These are phyloP conservation scores for Sprattus sprattus DNA, from an alignment of 2,113 vertebrate genomes.

Conservation along the genomic window DNA sequence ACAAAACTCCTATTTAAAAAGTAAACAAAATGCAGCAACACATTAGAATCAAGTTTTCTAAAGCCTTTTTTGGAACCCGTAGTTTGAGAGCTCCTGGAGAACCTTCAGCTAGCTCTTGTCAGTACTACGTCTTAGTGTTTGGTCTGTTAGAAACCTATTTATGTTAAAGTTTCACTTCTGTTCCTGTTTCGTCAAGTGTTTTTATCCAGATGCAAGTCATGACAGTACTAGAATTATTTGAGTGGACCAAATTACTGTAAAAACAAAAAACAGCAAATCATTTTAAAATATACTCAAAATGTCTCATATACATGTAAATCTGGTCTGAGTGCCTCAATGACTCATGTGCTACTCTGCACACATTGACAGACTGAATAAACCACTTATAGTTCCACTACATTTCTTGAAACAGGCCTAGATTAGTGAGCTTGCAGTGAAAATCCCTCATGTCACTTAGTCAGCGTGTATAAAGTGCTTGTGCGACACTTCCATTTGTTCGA, in stretches of 20 bases:
- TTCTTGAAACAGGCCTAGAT: background rate
- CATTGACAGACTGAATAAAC: background rate
- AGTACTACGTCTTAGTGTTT: conserved; percentile 55
- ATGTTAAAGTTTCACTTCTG: background rate
- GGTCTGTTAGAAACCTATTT: conserved; percentile 9
- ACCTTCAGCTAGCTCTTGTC: conserved; percentile 47
- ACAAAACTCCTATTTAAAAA: conserved; percentile 47
- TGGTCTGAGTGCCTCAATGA: too few species aligned
- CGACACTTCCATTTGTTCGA: conserved; percentile 64
- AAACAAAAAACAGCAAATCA: background rate
- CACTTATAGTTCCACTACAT: background rate
- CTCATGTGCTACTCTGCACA: too few species aligned
- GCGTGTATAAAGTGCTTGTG: conserved; percentile 73
- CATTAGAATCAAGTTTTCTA: conserved; percentile 61
- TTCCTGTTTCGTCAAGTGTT: conserved; percentile 16
- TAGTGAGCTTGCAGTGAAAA: background rate
- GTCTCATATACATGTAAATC: background rate
- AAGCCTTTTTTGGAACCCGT: conserved; percentile 63
- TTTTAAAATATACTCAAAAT: background rate
- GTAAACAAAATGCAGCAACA: conserved; percentile 64
- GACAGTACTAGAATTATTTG: conserved; percentile 4
- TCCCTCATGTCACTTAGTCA: conserved; percentile 13
- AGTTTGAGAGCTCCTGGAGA: conserved; percentile 58
- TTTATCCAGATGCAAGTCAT: background rate
- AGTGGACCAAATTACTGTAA: background rate